These are phyloP conservation scores for Drosophila hamatofila DNA, from an alignment of 2,888 invertebrate species.

Conservation along the genomic window DNA sequence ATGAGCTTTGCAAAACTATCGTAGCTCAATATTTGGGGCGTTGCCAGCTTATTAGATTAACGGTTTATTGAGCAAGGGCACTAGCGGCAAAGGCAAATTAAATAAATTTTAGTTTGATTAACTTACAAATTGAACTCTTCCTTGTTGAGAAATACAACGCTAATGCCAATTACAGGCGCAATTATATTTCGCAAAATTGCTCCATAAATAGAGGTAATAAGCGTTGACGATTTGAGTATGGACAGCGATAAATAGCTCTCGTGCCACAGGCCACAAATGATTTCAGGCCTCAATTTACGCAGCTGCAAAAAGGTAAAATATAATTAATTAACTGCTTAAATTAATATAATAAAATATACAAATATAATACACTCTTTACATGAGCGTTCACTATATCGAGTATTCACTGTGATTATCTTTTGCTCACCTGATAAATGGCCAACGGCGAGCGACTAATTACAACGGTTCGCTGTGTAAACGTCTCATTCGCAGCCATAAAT, in stretches of 20 bases:
- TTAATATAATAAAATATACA: background rate
- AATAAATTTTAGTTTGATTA: background rate
- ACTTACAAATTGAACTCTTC: conserved; percentile 85
- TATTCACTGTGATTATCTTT: background rate
- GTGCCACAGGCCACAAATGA: conserved; percentile 85
- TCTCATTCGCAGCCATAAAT: conserved; percentile 75
- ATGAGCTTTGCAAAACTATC: conserved; percentile 1
- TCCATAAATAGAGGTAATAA: conserved; percentile 85
- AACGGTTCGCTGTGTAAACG: conserved; percentile 82
- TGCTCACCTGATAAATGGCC: conserved; percentile 83
- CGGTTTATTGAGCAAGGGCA: background rate
- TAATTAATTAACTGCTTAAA: background rate
- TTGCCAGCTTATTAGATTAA: background rate
- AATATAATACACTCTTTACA: background rate
- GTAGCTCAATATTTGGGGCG: background rate
- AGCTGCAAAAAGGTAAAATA: conserved; percentile 66
- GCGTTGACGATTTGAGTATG: conserved; percentile 83
- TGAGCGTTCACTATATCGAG: background rate
- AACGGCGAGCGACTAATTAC: conserved; percentile 84
- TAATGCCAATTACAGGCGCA: conserved; percentile 85
- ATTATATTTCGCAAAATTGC: conserved; percentile 85
- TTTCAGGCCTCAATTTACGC: conserved; percentile 83
- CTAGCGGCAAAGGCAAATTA: background rate
- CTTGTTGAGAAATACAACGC: conserved; percentile 84
- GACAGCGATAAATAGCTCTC: conserved; percentile 83